Evolutionary conservation across 2,113 vertebrate genomes (phyloP), one percentile per base, ranked within the genome.

Genomic region (Apteryx owenii): DNA sequence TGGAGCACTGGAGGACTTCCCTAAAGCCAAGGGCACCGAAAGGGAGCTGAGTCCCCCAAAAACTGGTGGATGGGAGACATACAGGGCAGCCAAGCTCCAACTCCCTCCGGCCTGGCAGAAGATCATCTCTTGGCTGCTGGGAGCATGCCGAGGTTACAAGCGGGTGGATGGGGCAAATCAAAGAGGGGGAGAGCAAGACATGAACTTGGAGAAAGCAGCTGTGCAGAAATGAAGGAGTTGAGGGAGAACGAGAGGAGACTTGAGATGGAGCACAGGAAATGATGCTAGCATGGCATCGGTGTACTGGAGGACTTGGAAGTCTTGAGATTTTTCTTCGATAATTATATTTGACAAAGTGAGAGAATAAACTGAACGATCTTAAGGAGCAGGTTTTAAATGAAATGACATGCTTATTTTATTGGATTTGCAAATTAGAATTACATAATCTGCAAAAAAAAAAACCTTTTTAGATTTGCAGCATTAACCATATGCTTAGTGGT

Each of bases 341-440:
- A 31, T 29, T 40, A 3, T 4, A 2, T 84, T 68, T 81, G 53
- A 62, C 51, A 90, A 68, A 86, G 79, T 46, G 44, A 80, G 85
- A 6, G 38, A 29, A 56, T 3, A 15, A 81, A 29, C 38, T 26
- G 65, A 42, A 36, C 12, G 31, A 36, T 83, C 51, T 73, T 42
- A 18, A 81, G 60, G 82, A 58, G 44, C 28, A 40, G 29, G 8
- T 73, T 93, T 93, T 29, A 22, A 50, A 80, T 77, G 66, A 85
- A 77, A 53, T 15, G 12, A 6, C 77, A 48, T n/a, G 53, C 7
- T 6, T 80, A 11, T 95, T 84, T 78, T 69, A 6, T 91, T 95
- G 29, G 64, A n/a, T 82, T 89, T 94, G 87, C 89, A 91, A 91
- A 96, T 91, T 5, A 50, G 89, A 38, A 66, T 97, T 96, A 62